Evolutionary conservation across 2,888 invertebrate genomes (phyloP), one percentile per base, ranked within the genome.

Genomic region (Drosophila putrida): DNA sequence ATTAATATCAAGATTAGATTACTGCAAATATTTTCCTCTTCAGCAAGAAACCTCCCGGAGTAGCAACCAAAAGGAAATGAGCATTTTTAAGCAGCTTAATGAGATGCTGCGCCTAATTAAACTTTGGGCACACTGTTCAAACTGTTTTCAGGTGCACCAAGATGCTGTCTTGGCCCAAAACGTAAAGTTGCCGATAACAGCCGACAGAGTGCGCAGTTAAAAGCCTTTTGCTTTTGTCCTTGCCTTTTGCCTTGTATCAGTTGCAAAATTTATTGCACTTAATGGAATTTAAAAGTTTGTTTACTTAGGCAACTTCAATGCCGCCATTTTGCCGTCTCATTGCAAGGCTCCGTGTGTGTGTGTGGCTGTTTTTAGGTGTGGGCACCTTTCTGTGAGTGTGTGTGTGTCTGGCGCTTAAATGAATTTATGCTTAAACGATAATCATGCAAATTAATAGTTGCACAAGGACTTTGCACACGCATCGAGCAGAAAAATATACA

Each of bases 231-330:
- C 28, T 33, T 39, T 54, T 58, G 49, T 15, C 39, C 36, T 57
- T 57, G 41, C 39, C 64, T 41, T 69, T 63, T 67, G 70, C 69
- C 65, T 44, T 61, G 68, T 89, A 90, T 89, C 88, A 87, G 86
- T 87, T 90, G 78, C 88, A 90, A 90, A 90, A 90, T 90, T 90
- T 89, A 90, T 90, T 86, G 85, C 89, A 86, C 88, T 89, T 90
- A 90, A 90, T 90, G 90, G 90, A 90, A 90, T 90, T 90, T 90
- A 81, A 88, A 89, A 90, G 90, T 90, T 90, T 89, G 84, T 90
- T 89, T 89, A 79, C 82, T 79, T 79, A 51, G 70, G 78, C 68
- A 70, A 78, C 51, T 51, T 67, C 53, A 31, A 64, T 50, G 69
- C 49, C 41, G 55, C 36, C 70, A 49, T 46, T 70, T 50, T 57